These are phyloP conservation scores for Eupithecia exiguata DNA, from an alignment of 2,888 invertebrate genomes.

Conservation along the genomic window DNA sequence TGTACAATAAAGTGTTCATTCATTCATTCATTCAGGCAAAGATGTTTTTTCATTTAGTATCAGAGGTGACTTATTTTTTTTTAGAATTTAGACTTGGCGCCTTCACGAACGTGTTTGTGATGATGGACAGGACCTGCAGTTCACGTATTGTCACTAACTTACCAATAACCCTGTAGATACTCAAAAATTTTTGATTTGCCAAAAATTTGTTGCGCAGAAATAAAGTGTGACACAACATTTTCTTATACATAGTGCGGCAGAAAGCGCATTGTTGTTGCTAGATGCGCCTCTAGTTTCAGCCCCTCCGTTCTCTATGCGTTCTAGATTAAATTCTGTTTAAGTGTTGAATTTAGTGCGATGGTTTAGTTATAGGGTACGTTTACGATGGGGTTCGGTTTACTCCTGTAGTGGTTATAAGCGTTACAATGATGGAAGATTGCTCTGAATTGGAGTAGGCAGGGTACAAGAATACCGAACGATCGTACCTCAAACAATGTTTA, in stretches of 20 bases:
- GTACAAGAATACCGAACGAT: background rate
- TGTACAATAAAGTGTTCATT: no score
- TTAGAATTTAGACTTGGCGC: no score
- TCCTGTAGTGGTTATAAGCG: slow-evolving; percentile 13
- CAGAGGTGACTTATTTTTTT: no score
- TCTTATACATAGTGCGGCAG: background rate
- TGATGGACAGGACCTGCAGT: no score
- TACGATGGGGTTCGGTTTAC: slow-evolving; percentile 18
- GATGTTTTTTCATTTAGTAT: no score
- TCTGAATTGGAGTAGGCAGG: background rate
- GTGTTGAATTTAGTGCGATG: slow-evolving; percentile 38
- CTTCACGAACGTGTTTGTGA: no score
- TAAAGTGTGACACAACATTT: background rate
- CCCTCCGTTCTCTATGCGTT: slow-evolving; percentile 12
- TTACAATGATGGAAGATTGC: slow-evolving; percentile 15
- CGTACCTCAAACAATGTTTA: background rate
- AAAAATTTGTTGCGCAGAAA: background rate
- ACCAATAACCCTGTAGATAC: no score
- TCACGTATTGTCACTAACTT: no score
- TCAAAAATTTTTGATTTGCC: no score
- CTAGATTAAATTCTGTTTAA: slow-evolving; percentile 41
- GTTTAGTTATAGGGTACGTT: slow-evolving; percentile 33
- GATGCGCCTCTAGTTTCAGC: slow-evolving; percentile 15
- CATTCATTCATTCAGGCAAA: no score
- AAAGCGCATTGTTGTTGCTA: background rate